Percentiles rank a stretch among this genome's conserved stretches.
Conservation (phyloP, 2,113 vertebrate genomes). For the Ictidomys tridecemlineatus region DNA sequence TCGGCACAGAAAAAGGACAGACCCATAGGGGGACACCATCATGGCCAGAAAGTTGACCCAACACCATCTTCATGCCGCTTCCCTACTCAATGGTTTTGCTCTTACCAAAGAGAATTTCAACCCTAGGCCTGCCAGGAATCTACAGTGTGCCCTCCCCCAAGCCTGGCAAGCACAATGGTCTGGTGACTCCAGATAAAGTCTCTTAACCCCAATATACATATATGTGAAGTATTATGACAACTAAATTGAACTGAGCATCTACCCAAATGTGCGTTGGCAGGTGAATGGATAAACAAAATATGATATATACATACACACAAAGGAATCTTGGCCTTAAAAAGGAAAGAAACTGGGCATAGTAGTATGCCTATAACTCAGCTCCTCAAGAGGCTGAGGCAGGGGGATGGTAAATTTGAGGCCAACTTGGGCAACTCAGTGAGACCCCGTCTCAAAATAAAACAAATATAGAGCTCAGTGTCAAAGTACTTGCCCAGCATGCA, state of each 20-base stretch:
- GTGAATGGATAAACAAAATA: neutral
- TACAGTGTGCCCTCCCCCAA: neutral
- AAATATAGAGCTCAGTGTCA: too few species aligned
- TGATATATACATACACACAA: neutral
- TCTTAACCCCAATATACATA: neutral
- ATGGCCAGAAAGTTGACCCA: neutral
- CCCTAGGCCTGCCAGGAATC: neutral
- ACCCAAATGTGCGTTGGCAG: neutral
- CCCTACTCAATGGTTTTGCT: neutral
- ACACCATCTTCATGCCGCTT: neutral
- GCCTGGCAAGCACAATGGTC: neutral
- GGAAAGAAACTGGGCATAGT: neutral
- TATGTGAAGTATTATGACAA: neutral
- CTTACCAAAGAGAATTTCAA: neutral
- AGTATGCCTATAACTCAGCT: too few species aligned
- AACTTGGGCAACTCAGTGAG: too few species aligned
- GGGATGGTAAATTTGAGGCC: too few species aligned
- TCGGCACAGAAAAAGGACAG: neutral
- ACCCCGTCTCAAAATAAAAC: too few species aligned
- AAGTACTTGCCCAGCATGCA: too few species aligned
- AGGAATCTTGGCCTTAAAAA: neutral
- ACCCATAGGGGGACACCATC: rapidly evolving
- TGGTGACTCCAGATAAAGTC: neutral
- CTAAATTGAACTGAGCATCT: neutral
- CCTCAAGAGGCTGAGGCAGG: too few species aligned